phyloP scores from a whole-genome alignment of 1,140 invertebrate genomes.

The Brachionus sp. region DNA sequence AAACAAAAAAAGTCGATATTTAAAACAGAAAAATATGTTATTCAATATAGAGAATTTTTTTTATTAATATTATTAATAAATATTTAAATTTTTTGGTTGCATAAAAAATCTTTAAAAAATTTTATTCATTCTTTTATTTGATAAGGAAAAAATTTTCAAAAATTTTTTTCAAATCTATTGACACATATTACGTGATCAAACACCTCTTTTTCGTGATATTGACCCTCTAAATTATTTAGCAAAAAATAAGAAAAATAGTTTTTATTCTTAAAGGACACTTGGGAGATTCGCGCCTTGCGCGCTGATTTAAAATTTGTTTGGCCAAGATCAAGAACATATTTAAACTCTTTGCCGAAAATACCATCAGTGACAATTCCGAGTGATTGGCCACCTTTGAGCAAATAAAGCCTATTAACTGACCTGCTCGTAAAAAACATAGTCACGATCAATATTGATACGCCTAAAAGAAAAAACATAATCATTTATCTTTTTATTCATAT shows the following conservation, averaged over 20 bases:
- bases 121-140: not conserved
- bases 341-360: conserved; percentile 19
- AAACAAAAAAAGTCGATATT: too few species aligned
- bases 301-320: conserved; percentile 13
- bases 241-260: conserved; percentile 37
- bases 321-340: not conserved
- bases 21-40: too few species aligned
- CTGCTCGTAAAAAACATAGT: conserved; percentile 23
- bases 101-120: too few species aligned
- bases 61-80: too few species aligned
- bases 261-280: conserved; percentile 39
- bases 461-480: not conserved
- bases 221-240: conserved; percentile 11
- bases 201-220: conserved; percentile 30
- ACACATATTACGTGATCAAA: conserved; percentile 39
- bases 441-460: not conserved
- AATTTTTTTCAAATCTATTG: not conserved
- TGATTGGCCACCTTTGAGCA: conserved; percentile 1
- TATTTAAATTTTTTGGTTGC: too few species aligned
- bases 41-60: too few species aligned
- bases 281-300: not conserved
- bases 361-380: conserved; percentile 35
- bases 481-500: not conserved
- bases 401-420: conserved; percentile 31
- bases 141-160: not conserved